A percentile compares a stretch with the other conserved stretches of the same genome.
Evolutionary conservation across 2,797 vertebrate species (phyloP).

Genomic region (Borostomias antarcticus): DNA sequence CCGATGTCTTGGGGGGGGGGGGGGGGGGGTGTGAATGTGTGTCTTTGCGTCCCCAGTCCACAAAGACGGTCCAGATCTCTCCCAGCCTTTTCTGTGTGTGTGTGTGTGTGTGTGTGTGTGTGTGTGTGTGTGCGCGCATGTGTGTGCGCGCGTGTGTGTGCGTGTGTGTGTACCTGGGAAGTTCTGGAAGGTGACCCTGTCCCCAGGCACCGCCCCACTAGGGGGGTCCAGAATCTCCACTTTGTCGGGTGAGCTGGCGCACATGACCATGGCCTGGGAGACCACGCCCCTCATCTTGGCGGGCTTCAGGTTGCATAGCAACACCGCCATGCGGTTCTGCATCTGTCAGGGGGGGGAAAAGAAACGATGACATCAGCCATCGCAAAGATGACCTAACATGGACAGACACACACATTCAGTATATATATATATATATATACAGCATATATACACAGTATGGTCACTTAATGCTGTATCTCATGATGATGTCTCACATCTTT

Average conservation of each 20-base stretch:
- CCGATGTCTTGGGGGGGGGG: no score
- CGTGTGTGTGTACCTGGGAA: conserved; percentile 82
- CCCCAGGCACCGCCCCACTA: conserved; percentile 84
- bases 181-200: conserved; percentile 87
- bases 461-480: no score
- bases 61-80: no score
- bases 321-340: conserved; percentile 94
- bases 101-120: neutral
- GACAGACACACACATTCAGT: no score
- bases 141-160: neutral
- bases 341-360: conserved; percentile 75
- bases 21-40: neutral
- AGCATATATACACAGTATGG: no score
- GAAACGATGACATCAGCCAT: neutral
- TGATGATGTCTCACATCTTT: no score
- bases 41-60: no score
- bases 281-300: conserved; percentile 96
- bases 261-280: conserved; percentile 98
- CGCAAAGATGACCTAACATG: no score
- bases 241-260: conserved; percentile 93
- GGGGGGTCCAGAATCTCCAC: conserved; percentile 95
- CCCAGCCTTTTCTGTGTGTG: neutral
- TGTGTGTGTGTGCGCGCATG: neutral
- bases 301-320: conserved; percentile 96
- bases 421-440: no score